phyloP scores from a whole-genome alignment of 2,888 invertebrate genomes.

The Dermolepida albohirtum region DNA sequence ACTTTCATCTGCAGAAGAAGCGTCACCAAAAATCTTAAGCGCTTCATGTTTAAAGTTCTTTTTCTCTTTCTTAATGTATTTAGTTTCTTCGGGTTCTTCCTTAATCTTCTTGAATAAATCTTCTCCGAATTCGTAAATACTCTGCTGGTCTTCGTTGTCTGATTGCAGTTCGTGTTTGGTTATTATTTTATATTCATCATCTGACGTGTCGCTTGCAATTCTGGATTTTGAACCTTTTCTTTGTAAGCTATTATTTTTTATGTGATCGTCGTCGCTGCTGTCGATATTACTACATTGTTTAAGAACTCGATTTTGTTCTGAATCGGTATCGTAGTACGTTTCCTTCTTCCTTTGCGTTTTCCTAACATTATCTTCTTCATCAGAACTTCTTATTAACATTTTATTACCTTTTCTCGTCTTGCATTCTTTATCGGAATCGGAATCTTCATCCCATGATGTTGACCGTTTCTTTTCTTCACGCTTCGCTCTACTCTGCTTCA shows the following conservation, averaged over 20 bases:
- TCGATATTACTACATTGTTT: constrained; percentile 53
- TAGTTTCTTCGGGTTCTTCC: constrained; percentile 56
- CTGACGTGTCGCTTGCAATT: constrained; percentile 84
- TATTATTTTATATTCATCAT: constrained; percentile 73
- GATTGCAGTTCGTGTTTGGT: constrained; percentile 73
- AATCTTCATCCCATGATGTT: constrained; percentile 89
- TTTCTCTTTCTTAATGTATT: constrained; percentile 60
- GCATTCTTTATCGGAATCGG: constrained; percentile 70
- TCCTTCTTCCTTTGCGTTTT: constrained; percentile 62
- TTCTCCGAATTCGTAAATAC: constrained; percentile 58
- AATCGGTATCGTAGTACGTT: constrained; percentile 69
- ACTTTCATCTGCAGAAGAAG: constrained; percentile 60
- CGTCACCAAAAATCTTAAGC: constrained; percentile 54
- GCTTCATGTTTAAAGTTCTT: constrained; percentile 59
- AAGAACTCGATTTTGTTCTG: constrained; percentile 64
- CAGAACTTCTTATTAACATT: constrained; percentile 62
- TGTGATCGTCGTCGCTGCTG: constrained; percentile 64
- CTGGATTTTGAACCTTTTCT: constrained; percentile 78
- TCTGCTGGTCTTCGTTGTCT: constrained; percentile 70
- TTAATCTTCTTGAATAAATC: constrained; percentile 56
- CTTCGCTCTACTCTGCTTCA: constrained; percentile 89
- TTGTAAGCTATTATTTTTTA: constrained; percentile 68
- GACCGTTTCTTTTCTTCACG: constrained; percentile 91
- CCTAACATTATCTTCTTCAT: constrained; percentile 59
- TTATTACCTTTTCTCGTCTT: constrained; percentile 52